A percentile compares a stretch with the other conserved stretches of the same genome.
phyloP scores from a whole-genome alignment of 2,888 invertebrate species.

The Macaria notata region DNA sequence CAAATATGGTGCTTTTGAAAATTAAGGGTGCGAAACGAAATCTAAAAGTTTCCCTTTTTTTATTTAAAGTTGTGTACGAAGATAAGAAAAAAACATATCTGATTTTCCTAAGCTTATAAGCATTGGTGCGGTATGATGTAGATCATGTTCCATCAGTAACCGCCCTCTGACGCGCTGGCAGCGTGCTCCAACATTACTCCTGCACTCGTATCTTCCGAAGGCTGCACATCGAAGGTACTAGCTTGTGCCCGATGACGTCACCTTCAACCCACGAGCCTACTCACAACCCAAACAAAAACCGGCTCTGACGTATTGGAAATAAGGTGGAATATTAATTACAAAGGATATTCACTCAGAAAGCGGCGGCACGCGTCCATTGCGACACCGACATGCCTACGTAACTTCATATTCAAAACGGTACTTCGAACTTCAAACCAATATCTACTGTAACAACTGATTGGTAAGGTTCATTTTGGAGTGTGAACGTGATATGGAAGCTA shows the following conservation, averaged over 20 bases:
- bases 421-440: slow-evolving; percentile 32
- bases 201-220: slow-evolving; percentile 21
- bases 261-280: slow-evolving; percentile 54
- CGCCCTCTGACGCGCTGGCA: background rate
- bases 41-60: no score
- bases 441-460: slow-evolving; percentile 23
- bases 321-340: slow-evolving; percentile 42
- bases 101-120: no score
- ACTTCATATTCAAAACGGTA: slow-evolving; percentile 58
- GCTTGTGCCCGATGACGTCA: slow-evolving; percentile 58
- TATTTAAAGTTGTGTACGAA: no score
- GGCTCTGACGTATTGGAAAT: slow-evolving; percentile 31
- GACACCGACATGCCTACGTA: slow-evolving; percentile 50
- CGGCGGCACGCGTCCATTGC: slow-evolving; percentile 72
- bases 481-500: slow-evolving; percentile 38
- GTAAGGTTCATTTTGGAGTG: slow-evolving; percentile 41
- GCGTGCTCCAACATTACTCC: background rate
- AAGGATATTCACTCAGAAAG: slow-evolving; percentile 20
- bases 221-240: slow-evolving; percentile 31
- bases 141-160: no score
- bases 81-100: no score
- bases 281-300: slow-evolving; percentile 25
- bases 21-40: no score
- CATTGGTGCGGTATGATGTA: no score
- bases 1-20: no score